phyloP scores from a whole-genome alignment of 2,888 invertebrate genomes.

The Malthinus seriepunctatus region DNA sequence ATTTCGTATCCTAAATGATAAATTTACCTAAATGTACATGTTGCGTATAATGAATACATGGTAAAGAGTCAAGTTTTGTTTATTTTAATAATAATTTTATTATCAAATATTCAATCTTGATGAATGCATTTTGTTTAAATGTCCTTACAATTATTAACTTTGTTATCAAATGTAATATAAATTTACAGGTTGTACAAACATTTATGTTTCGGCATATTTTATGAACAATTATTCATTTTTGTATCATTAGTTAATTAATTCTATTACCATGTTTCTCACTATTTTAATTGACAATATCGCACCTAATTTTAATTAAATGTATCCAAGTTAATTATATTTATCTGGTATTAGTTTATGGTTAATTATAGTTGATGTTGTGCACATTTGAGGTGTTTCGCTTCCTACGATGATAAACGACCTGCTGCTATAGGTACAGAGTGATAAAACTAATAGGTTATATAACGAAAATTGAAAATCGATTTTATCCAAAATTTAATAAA shows the following conservation, averaged over 20 bases:
- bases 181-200: too few species aligned
- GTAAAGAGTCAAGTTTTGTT: too few species aligned
- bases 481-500: too few species aligned
- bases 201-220: conserved; percentile 1
- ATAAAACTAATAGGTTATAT: background rate
- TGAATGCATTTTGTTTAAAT: too few species aligned
- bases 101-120: too few species aligned
- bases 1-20: too few species aligned
- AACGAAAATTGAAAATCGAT: conserved; percentile 2
- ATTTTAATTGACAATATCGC: conserved; percentile 21
- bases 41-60: too few species aligned
- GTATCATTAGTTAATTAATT: conserved; percentile 18
- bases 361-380: conserved; percentile 22
- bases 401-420: conserved; percentile 14
- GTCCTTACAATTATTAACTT: too few species aligned
- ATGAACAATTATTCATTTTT: conserved; percentile 12
- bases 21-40: too few species aligned
- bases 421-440: conserved; percentile 10
- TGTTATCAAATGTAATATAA: too few species aligned
- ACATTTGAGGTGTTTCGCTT: conserved; percentile 18
- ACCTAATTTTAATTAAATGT: conserved; percentile 13
- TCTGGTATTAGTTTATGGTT: conserved; percentile 18
- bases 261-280: conserved; percentile 15
- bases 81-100: too few species aligned
- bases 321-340: conserved; percentile 21